Evolutionary conservation across 2,113 vertebrate genomes (phyloP).

Genomic region (Terrapene triunguis): DNA sequence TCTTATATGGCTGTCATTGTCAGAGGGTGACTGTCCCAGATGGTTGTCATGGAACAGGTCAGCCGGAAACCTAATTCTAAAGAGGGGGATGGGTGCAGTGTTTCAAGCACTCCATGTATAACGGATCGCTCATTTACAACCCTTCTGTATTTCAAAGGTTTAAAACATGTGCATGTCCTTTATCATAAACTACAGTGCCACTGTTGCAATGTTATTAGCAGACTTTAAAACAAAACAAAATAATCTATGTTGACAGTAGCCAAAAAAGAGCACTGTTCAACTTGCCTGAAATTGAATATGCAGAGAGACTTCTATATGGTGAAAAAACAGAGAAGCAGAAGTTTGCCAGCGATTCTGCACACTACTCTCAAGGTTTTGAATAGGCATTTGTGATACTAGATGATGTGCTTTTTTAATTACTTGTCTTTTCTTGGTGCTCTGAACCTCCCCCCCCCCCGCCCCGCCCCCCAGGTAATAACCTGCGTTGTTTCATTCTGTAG

Average conservation of each 20-base stretch:
- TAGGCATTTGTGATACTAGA: fast-evolving
- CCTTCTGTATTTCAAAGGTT: not conserved
- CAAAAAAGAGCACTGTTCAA: not conserved
- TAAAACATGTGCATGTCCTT: not conserved
- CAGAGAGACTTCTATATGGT: not conserved
- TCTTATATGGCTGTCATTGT: constrained; percentile 28
- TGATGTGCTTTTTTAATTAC: not conserved
- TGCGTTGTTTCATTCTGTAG: not conserved
- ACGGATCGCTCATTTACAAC: fast-evolving
- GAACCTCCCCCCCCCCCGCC: not conserved
- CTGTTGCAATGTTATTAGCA: not conserved
- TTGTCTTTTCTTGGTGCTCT: not conserved
- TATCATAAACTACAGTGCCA: not conserved
- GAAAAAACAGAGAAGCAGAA: not conserved
- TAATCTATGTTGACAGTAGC: not conserved
- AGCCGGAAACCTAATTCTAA: constrained; percentile 69
- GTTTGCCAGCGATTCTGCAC: not conserved
- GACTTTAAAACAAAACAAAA: not conserved
- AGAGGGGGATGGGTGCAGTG: not conserved
- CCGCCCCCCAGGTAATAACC: fast-evolving
- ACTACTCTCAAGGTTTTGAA: not conserved
- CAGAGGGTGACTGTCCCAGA: constrained; percentile 54
- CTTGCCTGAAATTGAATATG: not conserved
- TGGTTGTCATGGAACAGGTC: constrained; percentile 62
- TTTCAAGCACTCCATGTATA: not conserved